A percentile compares a stretch with the other conserved stretches of the same genome.
Conservation (phyloP, 2,113 vertebrate genomes). For the Microtus oregoni region DNA sequence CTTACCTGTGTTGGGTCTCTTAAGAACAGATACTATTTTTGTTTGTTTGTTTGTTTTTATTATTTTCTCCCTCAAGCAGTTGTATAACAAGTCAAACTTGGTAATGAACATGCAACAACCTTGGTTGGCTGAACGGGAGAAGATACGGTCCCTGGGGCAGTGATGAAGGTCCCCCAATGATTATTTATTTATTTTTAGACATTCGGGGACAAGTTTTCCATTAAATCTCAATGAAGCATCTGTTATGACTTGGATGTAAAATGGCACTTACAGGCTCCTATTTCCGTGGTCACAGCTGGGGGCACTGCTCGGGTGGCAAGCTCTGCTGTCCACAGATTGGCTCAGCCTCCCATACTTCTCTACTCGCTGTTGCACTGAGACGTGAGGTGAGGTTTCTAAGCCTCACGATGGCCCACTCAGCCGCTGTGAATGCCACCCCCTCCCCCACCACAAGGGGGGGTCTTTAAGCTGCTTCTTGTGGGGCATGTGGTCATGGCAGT, state of each 20-base stretch:
- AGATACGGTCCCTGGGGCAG: not conserved
- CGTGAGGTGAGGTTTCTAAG: not conserved
- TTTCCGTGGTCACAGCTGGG: not conserved
- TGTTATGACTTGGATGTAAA: not conserved
- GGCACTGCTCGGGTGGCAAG: not conserved
- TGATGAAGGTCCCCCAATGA: not conserved
- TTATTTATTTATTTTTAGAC: conserved; percentile 6
- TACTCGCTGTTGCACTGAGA: not conserved
- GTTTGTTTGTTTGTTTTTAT: not conserved
- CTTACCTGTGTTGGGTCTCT: not conserved
- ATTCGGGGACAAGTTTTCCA: not conserved
- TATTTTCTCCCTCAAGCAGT: not conserved
- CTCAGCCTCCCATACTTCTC: not conserved
- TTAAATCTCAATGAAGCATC: not conserved
- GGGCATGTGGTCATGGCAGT: not conserved
- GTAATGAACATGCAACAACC: not conserved
- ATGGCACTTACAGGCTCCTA: not conserved
- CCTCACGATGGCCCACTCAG: no score
- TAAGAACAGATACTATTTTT: not conserved
- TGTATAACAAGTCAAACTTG: not conserved
- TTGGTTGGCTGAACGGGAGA: not conserved
- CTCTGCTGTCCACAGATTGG: not conserved
- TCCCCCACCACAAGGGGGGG: not conserved
- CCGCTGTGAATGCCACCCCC: not conserved
- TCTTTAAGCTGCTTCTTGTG: not conserved